These are phyloP conservation scores for Pentamera pediparva DNA, from an alignment of 53 echinoderm and acorn worm species.

Conservation along the genomic window DNA sequence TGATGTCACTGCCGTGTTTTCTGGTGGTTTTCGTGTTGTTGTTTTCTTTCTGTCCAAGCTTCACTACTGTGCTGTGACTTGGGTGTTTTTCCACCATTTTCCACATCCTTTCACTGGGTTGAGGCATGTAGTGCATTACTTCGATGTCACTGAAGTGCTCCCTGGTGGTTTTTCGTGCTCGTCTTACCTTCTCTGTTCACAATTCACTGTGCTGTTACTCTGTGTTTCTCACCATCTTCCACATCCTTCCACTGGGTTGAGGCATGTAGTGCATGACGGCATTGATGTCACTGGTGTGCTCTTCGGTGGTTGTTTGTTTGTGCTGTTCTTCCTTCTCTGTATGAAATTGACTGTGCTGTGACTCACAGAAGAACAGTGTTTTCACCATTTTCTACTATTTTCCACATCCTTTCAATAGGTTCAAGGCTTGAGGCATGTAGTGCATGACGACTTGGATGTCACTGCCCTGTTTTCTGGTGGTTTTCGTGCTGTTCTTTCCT, in stretches of 20 bases:
- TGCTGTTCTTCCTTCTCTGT: no score
- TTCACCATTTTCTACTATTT: neutral
- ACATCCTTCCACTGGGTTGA: no score
- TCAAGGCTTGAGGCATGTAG: conserved; percentile 23
- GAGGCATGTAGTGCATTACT: no score
- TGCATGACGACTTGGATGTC: neutral
- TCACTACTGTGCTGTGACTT: neutral
- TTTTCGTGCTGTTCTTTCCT: neutral
- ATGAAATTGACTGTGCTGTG: no score
- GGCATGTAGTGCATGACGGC: no score
- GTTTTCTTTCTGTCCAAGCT: neutral
- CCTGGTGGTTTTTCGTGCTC: no score
- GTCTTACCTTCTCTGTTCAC: no score
- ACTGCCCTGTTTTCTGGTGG: neutral
- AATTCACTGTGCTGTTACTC: no score
- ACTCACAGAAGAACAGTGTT: no score
- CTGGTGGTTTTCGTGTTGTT: neutral
- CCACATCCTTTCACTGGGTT: neutral
- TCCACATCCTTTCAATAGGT: conserved; percentile 9
- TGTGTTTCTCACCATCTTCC: no score
- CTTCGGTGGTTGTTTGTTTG: neutral
- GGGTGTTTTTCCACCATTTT: neutral
- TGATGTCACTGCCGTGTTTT: neutral
- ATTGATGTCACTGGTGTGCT: neutral
- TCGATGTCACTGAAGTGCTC: neutral